Percentiles rank a stretch among this genome's conserved stretches.
phyloP scores from a whole-genome alignment of 2,888 invertebrate genomes.

The Pardosa pseudoannulata region DNA sequence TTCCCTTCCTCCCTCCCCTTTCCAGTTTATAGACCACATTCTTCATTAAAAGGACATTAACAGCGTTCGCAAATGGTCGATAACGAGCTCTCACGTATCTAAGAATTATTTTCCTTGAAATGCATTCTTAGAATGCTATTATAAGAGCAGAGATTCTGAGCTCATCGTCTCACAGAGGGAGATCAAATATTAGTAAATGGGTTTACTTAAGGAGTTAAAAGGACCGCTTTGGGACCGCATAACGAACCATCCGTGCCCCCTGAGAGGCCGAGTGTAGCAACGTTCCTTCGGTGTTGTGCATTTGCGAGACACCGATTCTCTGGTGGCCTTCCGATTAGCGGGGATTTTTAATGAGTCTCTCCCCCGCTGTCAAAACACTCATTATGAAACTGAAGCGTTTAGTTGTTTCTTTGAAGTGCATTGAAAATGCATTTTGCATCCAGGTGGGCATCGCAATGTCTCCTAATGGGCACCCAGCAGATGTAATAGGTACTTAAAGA shows the following conservation, averaged over 20 bases:
- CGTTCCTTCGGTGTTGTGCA: neutral
- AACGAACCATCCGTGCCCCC: neutral
- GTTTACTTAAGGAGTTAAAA: constrained; percentile 34
- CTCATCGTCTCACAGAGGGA: neutral
- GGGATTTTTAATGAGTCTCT: constrained; percentile 25
- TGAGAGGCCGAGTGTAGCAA: neutral
- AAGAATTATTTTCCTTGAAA: too few relatives aligned
- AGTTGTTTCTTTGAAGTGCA: constrained; percentile 5
- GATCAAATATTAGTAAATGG: constrained; percentile 42
- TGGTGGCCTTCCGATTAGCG: constrained; percentile 17
- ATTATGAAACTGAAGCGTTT: constrained; percentile 45
- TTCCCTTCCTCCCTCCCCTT: too few relatives aligned
- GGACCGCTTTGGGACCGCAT: constrained; percentile 1
- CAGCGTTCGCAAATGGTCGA: too few relatives aligned
- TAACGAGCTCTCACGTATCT: too few relatives aligned
- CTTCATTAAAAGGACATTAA: too few relatives aligned
- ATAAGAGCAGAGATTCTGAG: too few relatives aligned
- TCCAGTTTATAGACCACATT: too few relatives aligned
- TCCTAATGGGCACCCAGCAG: constrained; percentile 36
- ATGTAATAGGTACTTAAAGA: neutral
- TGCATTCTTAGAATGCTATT: too few relatives aligned
- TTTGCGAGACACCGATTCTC: neutral
- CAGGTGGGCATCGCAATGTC: constrained; percentile 15
- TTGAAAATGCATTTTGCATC: neutral
- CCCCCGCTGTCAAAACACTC: constrained; percentile 11